phyloP scores from a whole-genome alignment of 2,888 invertebrate genomes.

The Cryptus viduatorius region DNA sequence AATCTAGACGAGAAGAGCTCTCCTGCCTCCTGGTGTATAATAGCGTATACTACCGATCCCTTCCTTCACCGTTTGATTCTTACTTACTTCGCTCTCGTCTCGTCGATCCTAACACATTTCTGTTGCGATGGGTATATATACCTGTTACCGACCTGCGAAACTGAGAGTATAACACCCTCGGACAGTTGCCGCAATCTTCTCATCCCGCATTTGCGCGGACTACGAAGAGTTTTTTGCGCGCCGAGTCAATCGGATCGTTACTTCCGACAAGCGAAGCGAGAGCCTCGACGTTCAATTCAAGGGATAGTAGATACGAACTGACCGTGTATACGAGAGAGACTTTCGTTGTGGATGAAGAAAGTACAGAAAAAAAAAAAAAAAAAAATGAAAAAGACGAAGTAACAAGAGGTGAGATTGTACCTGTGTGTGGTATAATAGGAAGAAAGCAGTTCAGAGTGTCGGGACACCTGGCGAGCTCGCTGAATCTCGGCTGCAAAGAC shows the following conservation, averaged over 20 bases:
- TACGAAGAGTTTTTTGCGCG: constrained; percentile 55
- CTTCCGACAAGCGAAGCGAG: constrained; percentile 42
- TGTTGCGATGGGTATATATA: neutral
- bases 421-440: constrained; percentile 52
- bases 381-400: constrained; percentile 12
- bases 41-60: neutral
- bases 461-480: constrained; percentile 62
- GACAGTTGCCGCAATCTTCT: neutral
- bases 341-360: neutral
- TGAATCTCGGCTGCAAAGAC: constrained; percentile 42
- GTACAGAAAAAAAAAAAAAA: constrained; percentile 39
- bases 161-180: constrained; percentile 5
- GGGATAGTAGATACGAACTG: constrained; percentile 19
- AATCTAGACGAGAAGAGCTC: neutral
- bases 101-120: constrained; percentile 1
- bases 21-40: neutral
- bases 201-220: constrained; percentile 13
- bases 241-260: constrained; percentile 62
- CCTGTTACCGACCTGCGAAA: neutral
- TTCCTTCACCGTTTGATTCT: neutral
- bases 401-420: constrained; percentile 22
- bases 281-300: constrained; percentile 13
- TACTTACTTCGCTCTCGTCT: constrained; percentile 5
- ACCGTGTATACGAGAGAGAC: constrained; percentile 46
- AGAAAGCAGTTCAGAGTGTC: constrained; percentile 57